Evolutionary conservation across 2,888 invertebrate species (phyloP).

Genomic region (Zhengitettix transpicula): DNA sequence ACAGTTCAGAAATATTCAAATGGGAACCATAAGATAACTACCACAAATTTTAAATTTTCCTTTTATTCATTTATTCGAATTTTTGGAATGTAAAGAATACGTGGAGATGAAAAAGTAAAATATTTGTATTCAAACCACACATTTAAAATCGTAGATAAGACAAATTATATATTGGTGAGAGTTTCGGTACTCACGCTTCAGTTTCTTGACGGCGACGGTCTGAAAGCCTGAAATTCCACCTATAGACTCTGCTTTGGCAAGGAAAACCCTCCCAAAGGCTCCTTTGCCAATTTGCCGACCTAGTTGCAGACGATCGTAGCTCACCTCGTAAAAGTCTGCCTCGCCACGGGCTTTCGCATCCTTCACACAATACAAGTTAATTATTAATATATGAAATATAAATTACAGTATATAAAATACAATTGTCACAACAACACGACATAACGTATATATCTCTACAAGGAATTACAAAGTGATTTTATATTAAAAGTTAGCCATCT

Average conservation of each 20-base stretch:
- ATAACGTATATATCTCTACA: background rate
- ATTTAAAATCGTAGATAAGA: no score
- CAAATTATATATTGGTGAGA: background rate
- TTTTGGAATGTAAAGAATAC: no score
- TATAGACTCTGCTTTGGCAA: slow-evolving; percentile 40
- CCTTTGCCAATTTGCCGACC: slow-evolving; percentile 49
- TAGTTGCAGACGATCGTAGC: slow-evolving; percentile 26
- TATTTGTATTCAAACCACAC: no score
- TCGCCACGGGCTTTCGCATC: slow-evolving; percentile 11
- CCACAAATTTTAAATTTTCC: no score
- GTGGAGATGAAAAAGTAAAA: no score
- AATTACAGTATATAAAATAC: background rate
- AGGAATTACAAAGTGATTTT: background rate
- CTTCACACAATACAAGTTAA: slow-evolving; percentile 2
- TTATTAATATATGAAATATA: background rate
- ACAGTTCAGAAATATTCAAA: no score
- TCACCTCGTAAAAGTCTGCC: slow-evolving; percentile 12
- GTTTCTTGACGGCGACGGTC: slow-evolving; percentile 55
- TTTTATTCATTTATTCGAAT: no score
- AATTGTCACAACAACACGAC: background rate
- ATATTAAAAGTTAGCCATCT: no score
- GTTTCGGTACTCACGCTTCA: slow-evolving; percentile 39
- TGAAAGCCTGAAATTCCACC: slow-evolving; percentile 30
- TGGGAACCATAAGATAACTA: no score
- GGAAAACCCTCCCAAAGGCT: slow-evolving; percentile 57